Percentiles rank a stretch among this genome's conserved stretches.
Conservation (phyloP, 1,140 invertebrate genomes). For the Leptinotarsa texana region DNA sequence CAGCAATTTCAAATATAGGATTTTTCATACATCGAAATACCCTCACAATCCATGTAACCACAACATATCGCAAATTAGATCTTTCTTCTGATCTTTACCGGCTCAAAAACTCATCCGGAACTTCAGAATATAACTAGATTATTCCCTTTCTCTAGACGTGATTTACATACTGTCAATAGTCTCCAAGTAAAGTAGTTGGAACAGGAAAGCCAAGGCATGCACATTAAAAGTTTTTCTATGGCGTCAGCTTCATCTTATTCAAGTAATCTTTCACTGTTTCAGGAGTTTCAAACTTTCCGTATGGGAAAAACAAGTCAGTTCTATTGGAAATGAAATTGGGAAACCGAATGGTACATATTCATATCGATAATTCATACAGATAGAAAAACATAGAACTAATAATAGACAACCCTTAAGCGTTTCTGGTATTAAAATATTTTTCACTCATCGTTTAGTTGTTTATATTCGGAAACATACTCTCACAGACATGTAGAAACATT, state of each 20-base stretch:
- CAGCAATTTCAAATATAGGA: not conserved
- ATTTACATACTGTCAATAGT: conserved; percentile 10
- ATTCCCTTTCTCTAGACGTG: not conserved
- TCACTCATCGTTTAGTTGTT: too few relatives aligned
- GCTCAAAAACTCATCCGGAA: not conserved
- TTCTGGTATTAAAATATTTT: not conserved
- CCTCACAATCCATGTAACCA: too few relatives aligned
- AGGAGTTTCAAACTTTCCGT: not conserved
- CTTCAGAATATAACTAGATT: not conserved
- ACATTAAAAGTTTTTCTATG: conserved; percentile 10
- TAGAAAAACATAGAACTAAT: not conserved
- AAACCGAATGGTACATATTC: not conserved
- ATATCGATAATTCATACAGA: not conserved
- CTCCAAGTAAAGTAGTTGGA: not conserved
- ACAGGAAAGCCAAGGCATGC: not conserved
- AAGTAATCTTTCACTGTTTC: conserved; percentile 8
- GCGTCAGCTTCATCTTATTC: not conserved
- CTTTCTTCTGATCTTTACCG: not conserved
- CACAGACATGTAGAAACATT: too few relatives aligned
- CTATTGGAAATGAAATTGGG: not conserved
- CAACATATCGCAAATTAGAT: too few relatives aligned
- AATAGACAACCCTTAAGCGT: not conserved
- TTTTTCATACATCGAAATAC: too few relatives aligned
- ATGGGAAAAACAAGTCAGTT: not conserved
- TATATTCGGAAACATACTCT: too few relatives aligned